phyloP scores from a whole-genome alignment of 2,797 vertebrate genomes.

The Sternarchorhynchus goeldii region DNA sequence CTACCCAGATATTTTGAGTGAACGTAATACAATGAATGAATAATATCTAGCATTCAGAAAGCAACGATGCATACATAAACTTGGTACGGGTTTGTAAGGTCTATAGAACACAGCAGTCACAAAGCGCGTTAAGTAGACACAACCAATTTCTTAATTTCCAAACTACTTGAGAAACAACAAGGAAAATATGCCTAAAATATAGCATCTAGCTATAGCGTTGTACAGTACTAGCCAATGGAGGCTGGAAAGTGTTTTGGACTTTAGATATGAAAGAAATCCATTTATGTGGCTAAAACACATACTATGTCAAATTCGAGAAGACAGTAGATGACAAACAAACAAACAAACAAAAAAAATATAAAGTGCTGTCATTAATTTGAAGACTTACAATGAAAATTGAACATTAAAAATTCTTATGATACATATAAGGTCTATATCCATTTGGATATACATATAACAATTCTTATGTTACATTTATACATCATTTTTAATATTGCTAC shows the following conservation, averaged over 20 bases:
- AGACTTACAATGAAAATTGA: constrained; percentile 66
- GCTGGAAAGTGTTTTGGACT: constrained; percentile 25
- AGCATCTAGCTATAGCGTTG: constrained; percentile 28
- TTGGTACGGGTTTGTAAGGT: constrained; percentile 12
- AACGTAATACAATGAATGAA: constrained; percentile 8
- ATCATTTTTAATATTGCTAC: constrained; percentile 80
- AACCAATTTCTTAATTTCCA: constrained; percentile 38
- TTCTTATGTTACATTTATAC: constrained; percentile 80
- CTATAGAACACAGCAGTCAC: constrained; percentile 26
- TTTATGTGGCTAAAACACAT: constrained; percentile 5
- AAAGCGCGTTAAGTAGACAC: constrained; percentile 37
- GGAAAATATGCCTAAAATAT: constrained; percentile 36
- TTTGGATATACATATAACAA: constrained; percentile 64
- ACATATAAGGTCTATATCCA: constrained; percentile 74
- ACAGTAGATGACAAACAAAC: constrained; percentile 30
- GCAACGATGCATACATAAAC: constrained; percentile 23
- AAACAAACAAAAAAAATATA: constrained; percentile 61
- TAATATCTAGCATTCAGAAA: constrained; percentile 17
- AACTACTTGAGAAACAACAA: constrained; percentile 29
- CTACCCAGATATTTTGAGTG: neutral
- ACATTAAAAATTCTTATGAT: constrained; percentile 64
- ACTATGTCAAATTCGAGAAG: neutral
- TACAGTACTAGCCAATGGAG: constrained; percentile 34
- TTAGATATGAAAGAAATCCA: constrained; percentile 4
- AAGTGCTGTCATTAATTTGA: constrained; percentile 65